phyloP scores from a whole-genome alignment of 64 coral and sea anemone species.

The Porites lutea region DNA sequence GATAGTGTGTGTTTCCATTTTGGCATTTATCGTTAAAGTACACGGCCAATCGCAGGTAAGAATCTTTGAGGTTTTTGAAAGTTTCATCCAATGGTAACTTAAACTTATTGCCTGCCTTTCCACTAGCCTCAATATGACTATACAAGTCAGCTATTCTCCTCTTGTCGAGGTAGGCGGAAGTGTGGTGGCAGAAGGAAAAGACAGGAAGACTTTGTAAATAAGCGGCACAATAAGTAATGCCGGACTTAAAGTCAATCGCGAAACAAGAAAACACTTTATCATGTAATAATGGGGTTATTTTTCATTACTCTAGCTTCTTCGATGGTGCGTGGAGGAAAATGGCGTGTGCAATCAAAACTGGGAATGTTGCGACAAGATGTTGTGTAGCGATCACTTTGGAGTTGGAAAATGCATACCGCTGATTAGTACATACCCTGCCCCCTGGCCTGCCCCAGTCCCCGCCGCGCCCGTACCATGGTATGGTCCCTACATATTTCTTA shows the following conservation, averaged over 20 bases:
- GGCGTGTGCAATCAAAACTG: conserved; percentile 7
- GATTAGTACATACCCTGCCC: background rate
- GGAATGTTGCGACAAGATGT: conserved; percentile 12
- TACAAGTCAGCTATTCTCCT: too few relatives aligned
- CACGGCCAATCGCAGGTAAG: conserved; percentile 9
- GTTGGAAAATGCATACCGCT: conserved; percentile 22
- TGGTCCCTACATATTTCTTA: background rate
- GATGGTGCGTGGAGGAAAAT: conserved; percentile 10
- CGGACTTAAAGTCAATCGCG: too few relatives aligned
- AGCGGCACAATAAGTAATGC: too few relatives aligned
- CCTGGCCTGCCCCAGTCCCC: background rate
- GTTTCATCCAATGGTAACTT: background rate
- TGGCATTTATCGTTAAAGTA: background rate
- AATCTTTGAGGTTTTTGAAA: background rate
- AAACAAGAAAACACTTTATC: background rate
- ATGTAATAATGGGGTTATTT: background rate
- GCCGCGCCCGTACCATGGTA: background rate
- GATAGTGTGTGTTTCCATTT: background rate
- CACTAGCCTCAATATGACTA: background rate
- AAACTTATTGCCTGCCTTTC: background rate
- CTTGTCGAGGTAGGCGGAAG: too few relatives aligned
- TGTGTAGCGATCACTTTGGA: conserved; percentile 21
- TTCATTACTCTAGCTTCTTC: background rate
- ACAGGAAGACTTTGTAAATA: too few relatives aligned
- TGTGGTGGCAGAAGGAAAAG: too few relatives aligned